A percentile compares a stretch with the other conserved stretches of the same genome.
These are phyloP conservation scores for Orchesella flavescens DNA, from an alignment of 2,888 invertebrate genomes.

Conservation along the genomic window DNA sequence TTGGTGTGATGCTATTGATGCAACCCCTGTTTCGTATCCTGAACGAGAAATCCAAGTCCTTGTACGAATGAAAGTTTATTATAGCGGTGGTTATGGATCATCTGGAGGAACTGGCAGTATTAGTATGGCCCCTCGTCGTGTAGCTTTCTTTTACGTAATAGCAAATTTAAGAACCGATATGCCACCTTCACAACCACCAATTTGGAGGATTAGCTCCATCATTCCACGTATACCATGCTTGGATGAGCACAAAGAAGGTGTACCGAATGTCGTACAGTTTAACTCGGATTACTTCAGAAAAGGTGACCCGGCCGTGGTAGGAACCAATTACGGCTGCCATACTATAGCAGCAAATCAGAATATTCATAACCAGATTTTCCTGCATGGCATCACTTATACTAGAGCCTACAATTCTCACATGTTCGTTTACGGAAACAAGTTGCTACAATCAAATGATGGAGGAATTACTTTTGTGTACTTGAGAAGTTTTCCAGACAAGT, in stretches of 20 bases:
- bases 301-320: slow-evolving; percentile 1
- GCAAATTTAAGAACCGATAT: slow-evolving; percentile 23
- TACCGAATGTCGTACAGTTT: slow-evolving; percentile 35
- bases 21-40: slow-evolving; percentile 47
- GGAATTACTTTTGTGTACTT: slow-evolving; percentile 55
- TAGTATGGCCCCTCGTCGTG: not conserved
- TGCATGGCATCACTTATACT: slow-evolving; percentile 65
- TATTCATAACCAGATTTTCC: slow-evolving; percentile 22
- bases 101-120: not conserved
- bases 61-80: slow-evolving; percentile 64
- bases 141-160: slow-evolving; percentile 30
- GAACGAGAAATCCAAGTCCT: slow-evolving; percentile 59
- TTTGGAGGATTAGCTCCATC: slow-evolving; percentile 55
- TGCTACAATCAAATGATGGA: slow-evolving; percentile 60
- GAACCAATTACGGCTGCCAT: slow-evolving; percentile 40
- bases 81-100: slow-evolving; percentile 18
- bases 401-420: slow-evolving; percentile 55
- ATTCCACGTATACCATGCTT: slow-evolving; percentile 61
- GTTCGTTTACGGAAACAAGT: slow-evolving; percentile 64
- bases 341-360: not conserved
- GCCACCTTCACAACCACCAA: not conserved
- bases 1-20: slow-evolving; percentile 63
- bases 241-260: slow-evolving; percentile 48
- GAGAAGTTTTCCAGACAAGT: slow-evolving; percentile 48
- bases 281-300: slow-evolving; percentile 24